These are phyloP conservation scores for Druon quercuslanigerum DNA, from an alignment of 1,140 invertebrate species.

Conservation along the genomic window DNA sequence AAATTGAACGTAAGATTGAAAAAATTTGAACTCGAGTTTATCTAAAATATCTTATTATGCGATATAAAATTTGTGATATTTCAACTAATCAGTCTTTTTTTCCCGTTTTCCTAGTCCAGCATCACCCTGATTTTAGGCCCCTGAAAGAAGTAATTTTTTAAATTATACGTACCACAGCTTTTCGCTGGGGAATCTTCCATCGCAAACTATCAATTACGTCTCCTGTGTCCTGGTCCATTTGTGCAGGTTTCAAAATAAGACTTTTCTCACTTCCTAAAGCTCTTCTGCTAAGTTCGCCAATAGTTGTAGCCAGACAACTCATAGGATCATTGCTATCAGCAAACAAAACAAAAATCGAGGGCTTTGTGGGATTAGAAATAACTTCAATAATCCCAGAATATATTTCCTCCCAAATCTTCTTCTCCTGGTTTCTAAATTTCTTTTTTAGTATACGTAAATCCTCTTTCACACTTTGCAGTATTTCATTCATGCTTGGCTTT, in stretches of 20 bases:
- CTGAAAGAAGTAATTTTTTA: not conserved
- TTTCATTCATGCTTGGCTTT: not conserved
- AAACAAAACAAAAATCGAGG: slow-evolving; percentile 60
- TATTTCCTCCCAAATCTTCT: slow-evolving; percentile 58
- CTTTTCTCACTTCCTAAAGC: slow-evolving; percentile 47
- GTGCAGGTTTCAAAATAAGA: slow-evolving; percentile 50
- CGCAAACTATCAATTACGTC: slow-evolving; percentile 51
- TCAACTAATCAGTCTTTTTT: no score
- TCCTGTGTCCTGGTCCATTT: slow-evolving; percentile 59
- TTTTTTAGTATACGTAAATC: not conserved
- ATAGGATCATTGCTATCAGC: slow-evolving; percentile 53
- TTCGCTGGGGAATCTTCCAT: slow-evolving; percentile 42
- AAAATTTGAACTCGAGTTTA: no score
- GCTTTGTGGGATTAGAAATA: slow-evolving; percentile 45
- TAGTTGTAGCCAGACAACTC: slow-evolving; percentile 58
- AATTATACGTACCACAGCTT: slow-evolving; percentile 59
- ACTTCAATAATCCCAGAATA: slow-evolving; percentile 52
- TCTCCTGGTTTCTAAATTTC: slow-evolving; percentile 47
- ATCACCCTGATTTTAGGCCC: no score
- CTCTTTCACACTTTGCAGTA: not conserved
- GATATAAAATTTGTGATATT: no score
- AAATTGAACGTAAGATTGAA: no score
- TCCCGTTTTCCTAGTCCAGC: no score
- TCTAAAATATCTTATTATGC: no score
- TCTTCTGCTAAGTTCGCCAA: slow-evolving; percentile 54